phyloP scores from a whole-genome alignment of 1,140 invertebrate species.

The Elymnias hypermnestra region DNA sequence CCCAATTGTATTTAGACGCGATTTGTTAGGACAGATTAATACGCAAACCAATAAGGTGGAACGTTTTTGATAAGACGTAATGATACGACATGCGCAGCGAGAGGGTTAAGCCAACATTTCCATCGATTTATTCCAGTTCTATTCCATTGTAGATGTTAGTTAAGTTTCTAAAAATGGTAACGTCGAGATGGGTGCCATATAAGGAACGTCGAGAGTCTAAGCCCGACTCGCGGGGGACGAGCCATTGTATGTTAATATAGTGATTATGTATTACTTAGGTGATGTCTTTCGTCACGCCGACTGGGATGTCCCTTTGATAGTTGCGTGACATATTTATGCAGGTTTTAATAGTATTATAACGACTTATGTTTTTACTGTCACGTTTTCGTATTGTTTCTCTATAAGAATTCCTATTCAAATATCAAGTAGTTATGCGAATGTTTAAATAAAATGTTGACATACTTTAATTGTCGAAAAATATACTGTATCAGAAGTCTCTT shows the following conservation, averaged over 20 bases:
- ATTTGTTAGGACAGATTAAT: no score
- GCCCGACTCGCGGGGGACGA: constrained; percentile 28
- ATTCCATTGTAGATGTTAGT: constrained; percentile 12
- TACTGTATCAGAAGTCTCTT: no score
- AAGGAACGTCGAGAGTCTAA: constrained; percentile 19
- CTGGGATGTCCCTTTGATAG: constrained; percentile 20
- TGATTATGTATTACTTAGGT: constrained; percentile 34
- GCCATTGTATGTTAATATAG: constrained; percentile 46
- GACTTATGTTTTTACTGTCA: background rate
- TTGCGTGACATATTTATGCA: constrained; percentile 24
- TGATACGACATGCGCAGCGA: no score
- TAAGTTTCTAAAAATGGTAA: constrained; percentile 15
- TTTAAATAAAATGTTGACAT: no score
- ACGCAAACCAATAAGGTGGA: no score
- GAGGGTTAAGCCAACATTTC: no score
- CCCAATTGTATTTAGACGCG: no score
- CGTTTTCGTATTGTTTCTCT: no score
- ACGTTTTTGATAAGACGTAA: no score
- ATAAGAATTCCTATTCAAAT: no score
- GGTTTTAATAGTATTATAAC: constrained; percentile 8
- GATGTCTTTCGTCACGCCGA: constrained; percentile 24
- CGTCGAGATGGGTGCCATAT: constrained; percentile 14
- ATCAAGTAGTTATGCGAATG: no score
- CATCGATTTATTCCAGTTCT: constrained; percentile 7
- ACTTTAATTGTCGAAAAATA: no score